Percentiles rank a stretch among this genome's conserved stretches.
phyloP scores from a whole-genome alignment of 2,797 vertebrate species.

The Glyptemys insculpta region DNA sequence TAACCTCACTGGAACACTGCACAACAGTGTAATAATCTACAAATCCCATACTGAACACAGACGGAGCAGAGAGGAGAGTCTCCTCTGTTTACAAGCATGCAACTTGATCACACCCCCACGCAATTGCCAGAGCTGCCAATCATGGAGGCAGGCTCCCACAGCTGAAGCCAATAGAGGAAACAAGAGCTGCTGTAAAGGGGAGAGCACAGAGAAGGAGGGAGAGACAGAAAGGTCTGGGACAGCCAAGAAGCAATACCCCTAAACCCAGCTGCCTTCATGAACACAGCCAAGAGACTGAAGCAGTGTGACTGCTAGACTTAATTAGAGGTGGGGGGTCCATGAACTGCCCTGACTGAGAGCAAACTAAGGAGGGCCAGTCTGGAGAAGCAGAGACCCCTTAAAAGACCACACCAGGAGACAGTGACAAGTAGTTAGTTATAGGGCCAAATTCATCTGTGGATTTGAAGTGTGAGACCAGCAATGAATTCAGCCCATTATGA shows the following conservation, averaged over 20 bases:
- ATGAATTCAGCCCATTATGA: fast-evolving
- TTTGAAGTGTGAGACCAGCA: background rate
- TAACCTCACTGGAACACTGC: conserved; percentile 11
- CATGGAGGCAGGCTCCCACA: background rate
- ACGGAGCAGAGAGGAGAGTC: background rate
- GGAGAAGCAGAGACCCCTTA: background rate
- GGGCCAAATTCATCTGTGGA: fast-evolving
- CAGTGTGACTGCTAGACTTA: no score
- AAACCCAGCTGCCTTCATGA: no score
- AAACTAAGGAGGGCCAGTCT: background rate
- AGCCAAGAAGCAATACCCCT: no score
- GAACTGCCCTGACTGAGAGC: background rate
- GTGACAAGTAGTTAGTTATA: background rate
- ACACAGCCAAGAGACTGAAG: no score
- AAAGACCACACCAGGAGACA: background rate
- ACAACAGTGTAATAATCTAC: background rate
- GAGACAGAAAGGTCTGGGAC: no score
- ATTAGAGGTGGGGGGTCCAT: no score
- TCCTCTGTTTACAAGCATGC: background rate
- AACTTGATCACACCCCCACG: background rate
- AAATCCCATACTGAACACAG: background rate
- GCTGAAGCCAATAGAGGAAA: background rate
- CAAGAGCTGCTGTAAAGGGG: background rate
- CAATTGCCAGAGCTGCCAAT: background rate
- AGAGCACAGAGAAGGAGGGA: background rate